These are phyloP conservation scores for Eubucco bourcierii DNA, from an alignment of 2,113 vertebrate genomes.

Conservation along the genomic window DNA sequence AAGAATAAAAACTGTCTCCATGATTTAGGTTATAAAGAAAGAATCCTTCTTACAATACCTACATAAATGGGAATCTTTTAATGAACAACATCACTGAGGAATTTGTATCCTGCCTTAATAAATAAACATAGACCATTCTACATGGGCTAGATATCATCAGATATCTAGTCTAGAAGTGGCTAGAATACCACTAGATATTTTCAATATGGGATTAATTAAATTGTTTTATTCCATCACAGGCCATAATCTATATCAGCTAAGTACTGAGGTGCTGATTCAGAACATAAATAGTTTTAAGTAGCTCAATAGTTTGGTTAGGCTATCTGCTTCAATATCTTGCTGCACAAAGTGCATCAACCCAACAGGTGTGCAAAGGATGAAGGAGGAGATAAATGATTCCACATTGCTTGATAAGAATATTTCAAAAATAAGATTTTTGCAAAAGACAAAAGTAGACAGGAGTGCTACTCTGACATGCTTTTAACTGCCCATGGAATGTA, in stretches of 20 bases:
- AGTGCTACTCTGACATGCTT: neutral
- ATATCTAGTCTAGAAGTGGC: neutral
- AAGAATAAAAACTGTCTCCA: neutral
- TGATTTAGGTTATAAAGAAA: neutral
- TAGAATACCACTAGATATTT: neutral
- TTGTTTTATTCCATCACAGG: neutral
- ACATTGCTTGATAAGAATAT: neutral
- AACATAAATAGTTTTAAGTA: neutral
- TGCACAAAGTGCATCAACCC: neutral
- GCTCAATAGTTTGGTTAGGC: neutral
- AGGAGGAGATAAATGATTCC: neutral
- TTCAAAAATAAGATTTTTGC: neutral
- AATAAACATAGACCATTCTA: neutral
- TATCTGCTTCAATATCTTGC: neutral
- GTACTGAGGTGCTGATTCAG: neutral
- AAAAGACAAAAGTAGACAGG: neutral
- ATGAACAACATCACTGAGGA: neutral
- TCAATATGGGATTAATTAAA: neutral
- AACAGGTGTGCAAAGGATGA: neutral
- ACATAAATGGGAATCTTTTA: neutral
- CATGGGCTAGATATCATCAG: neutral
- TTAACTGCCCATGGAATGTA: neutral
- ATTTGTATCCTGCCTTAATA: neutral
- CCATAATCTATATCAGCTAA: neutral
- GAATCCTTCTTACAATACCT: neutral